These are phyloP conservation scores for Napeogenes sylphis DNA, from an alignment of 2,888 invertebrate species.

Conservation along the genomic window DNA sequence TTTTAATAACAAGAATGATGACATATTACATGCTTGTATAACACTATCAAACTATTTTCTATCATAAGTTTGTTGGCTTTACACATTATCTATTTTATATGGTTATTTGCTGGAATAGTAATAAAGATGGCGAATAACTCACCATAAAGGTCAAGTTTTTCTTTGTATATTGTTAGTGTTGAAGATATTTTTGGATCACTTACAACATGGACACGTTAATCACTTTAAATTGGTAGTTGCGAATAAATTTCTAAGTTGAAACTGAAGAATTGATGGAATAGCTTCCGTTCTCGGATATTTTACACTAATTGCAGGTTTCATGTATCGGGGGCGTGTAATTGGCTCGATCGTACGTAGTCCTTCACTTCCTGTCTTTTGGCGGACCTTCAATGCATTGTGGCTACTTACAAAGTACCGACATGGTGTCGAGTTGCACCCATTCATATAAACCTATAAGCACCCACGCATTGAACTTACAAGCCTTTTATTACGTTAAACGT, in stretches of 20 bases:
- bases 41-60: not conserved
- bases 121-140: not conserved
- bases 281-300: conserved; percentile 67
- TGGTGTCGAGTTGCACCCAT: conserved; percentile 64
- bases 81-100: not conserved
- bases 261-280: conserved; percentile 32
- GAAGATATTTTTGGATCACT: no score
- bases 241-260: conserved; percentile 14
- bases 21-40: conserved; percentile 16
- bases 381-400: conserved; percentile 49
- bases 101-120: not conserved
- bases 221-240: no score
- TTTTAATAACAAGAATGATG: conserved; percentile 23
- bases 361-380: conserved; percentile 74
- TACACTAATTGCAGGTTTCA: conserved; percentile 75
- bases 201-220: no score
- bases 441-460: conserved; percentile 53
- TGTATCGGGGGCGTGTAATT: conserved; percentile 74
- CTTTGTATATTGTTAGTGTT: no score
- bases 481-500: not conserved
- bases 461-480: conserved; percentile 42
- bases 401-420: conserved; percentile 56
- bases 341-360: conserved; percentile 69
- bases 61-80: not conserved
- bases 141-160: no score